These are phyloP conservation scores for Helarctos malayanus DNA, from an alignment of 2,797 vertebrate genomes.

Conservation along the genomic window DNA sequence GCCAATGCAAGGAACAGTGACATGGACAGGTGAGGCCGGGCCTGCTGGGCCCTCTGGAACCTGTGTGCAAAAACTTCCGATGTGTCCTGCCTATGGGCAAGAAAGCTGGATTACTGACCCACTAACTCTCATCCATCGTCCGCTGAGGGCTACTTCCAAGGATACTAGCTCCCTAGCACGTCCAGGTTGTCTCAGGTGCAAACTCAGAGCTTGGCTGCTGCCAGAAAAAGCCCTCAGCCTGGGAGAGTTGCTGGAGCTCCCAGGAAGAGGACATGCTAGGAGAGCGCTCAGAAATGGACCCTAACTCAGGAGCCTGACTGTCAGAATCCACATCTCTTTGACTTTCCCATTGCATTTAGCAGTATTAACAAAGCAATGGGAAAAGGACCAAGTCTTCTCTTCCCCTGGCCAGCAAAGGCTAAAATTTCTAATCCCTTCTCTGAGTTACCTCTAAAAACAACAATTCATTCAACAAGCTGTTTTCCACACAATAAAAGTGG, in stretches of 20 bases:
- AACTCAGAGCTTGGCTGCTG: background rate
- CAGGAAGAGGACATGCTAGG: background rate
- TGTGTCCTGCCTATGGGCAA: background rate
- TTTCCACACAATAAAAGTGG: constrained; percentile 15
- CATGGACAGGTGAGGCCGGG: background rate
- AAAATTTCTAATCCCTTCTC: constrained; percentile 29
- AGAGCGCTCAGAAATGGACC: background rate
- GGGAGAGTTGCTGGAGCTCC: background rate
- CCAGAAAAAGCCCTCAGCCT: background rate
- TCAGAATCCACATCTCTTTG: background rate
- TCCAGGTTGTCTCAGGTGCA: background rate
- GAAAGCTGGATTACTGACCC: background rate
- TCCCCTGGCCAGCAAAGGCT: background rate
- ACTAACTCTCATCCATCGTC: background rate
- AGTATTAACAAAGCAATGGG: background rate
- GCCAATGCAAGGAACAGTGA: background rate
- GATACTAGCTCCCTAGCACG: background rate
- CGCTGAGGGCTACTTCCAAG: background rate
- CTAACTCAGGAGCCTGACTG: background rate
- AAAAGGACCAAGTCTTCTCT: background rate
- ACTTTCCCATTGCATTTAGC: background rate
- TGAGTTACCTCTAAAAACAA: constrained; percentile 7
- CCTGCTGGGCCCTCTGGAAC: background rate
- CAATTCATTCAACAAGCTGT: constrained; percentile 27
- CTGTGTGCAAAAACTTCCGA: background rate